These are phyloP conservation scores for Cheumatopsyche charites DNA, from an alignment of 1,140 invertebrate species.

Conservation along the genomic window DNA sequence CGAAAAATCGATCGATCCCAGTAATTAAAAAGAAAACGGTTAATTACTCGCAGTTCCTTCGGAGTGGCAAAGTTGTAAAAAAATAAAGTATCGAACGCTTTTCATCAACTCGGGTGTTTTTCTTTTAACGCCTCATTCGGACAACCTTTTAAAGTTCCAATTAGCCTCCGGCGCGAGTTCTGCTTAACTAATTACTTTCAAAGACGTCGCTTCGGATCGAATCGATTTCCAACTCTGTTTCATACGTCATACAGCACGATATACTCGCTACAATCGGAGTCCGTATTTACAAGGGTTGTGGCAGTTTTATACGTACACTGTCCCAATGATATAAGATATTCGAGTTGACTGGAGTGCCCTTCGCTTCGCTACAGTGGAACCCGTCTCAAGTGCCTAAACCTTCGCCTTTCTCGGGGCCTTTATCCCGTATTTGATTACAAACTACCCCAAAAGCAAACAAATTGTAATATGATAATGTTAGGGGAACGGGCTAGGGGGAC, in stretches of 20 bases:
- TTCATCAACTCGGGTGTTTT: neutral
- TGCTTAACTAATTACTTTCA: conserved; percentile 3
- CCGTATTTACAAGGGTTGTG: too few relatives aligned
- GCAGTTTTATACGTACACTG: neutral
- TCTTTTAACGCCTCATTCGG: neutral
- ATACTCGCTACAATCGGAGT: too few relatives aligned
- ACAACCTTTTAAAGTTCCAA: conserved; percentile 25
- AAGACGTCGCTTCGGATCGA: too few relatives aligned
- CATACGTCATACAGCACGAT: too few relatives aligned
- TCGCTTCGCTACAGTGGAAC: conserved; percentile 13
- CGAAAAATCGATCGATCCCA: too few relatives aligned
- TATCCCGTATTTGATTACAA: conserved; percentile 33
- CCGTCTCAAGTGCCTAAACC: conserved; percentile 23
- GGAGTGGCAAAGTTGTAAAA: neutral
- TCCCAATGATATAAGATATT: conserved; percentile 14
- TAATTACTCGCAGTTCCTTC: too few relatives aligned
- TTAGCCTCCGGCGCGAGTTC: neutral
- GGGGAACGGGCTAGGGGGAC: neutral
- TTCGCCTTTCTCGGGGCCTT: conserved; percentile 27
- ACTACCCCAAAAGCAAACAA: conserved; percentile 32
- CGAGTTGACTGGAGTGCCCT: conserved; percentile 18
- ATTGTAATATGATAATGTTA: conserved; percentile 36
- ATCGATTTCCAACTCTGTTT: too few relatives aligned
- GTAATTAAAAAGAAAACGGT: too few relatives aligned
- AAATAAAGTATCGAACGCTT: neutral